phyloP scores from a whole-genome alignment of 2,113 vertebrate genomes.

The cat (Felis catus) region DNA sequence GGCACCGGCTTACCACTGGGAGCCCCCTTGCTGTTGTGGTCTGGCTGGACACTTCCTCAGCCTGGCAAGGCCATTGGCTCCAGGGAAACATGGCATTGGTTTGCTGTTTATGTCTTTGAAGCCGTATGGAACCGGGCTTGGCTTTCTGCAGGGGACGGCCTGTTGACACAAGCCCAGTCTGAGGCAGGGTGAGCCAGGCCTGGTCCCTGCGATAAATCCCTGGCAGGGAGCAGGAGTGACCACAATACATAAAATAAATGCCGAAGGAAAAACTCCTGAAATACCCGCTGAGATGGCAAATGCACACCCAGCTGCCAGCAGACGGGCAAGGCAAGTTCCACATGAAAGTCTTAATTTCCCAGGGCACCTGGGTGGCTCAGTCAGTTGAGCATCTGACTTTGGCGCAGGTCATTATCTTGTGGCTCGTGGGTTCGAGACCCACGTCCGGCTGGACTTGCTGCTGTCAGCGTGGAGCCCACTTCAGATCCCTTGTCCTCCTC shows the following conservation, averaged over 20 bases:
- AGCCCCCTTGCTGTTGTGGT: fast-evolving
- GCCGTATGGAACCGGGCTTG: background rate
- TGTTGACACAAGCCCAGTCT: background rate
- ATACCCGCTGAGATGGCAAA: background rate
- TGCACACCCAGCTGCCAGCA: background rate
- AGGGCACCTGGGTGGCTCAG: no score
- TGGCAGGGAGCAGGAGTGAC: background rate
- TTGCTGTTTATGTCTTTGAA: background rate
- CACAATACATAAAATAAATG: background rate
- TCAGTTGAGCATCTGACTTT: no score
- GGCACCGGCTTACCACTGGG: background rate
- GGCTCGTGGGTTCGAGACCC: no score
- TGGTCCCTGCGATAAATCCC: background rate
- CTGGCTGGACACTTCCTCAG: background rate
- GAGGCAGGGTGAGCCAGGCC: background rate
- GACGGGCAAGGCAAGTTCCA: background rate
- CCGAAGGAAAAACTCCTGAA: background rate
- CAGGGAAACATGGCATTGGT: background rate
- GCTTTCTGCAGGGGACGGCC: background rate
- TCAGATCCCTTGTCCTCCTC: no score
- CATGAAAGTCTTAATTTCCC: background rate
- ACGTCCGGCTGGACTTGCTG: no score
- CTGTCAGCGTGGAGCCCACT: no score
- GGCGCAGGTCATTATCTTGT: no score
- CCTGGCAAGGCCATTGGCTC: background rate